These are phyloP conservation scores for Xylocampa areola DNA, from an alignment of 2,888 invertebrate species.

Conservation along the genomic window DNA sequence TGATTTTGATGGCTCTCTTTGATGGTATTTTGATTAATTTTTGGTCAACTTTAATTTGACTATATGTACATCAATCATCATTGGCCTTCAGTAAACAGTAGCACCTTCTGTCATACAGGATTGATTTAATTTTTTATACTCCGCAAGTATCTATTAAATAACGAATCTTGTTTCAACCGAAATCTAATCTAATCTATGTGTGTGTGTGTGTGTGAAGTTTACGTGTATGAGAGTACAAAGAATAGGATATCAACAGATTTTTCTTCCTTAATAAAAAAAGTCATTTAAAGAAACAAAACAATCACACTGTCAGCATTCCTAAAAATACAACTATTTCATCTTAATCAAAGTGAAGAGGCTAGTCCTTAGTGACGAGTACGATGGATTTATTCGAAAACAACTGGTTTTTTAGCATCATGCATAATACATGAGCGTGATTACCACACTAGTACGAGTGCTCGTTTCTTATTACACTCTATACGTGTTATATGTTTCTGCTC, in stretches of 20 bases:
- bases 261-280: no score
- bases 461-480: slow-evolving; percentile 23
- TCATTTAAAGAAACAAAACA: no score
- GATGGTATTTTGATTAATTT: slow-evolving; percentile 32
- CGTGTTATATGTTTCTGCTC: slow-evolving; percentile 12
- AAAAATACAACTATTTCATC: slow-evolving; percentile 33
- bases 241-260: no score
- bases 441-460: slow-evolving; percentile 30
- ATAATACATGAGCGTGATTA: slow-evolving; percentile 55
- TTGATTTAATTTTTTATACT: no score
- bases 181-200: no score
- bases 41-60: slow-evolving; percentile 21
- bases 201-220: no score
- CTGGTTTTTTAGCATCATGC: slow-evolving; percentile 41
- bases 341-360: slow-evolving; percentile 34
- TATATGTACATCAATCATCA: no score
- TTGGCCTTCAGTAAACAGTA: no score
- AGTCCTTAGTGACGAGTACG: slow-evolving; percentile 21
- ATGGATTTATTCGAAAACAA: slow-evolving; percentile 19
- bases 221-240: no score
- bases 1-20: slow-evolving; percentile 33
- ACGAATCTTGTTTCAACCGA: no score
- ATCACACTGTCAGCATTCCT: background rate
- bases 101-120: no score
- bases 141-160: no score